Percentiles rank a stretch among this genome's conserved stretches.
phyloP scores from a whole-genome alignment of 2,888 invertebrate genomes.

The Diadegma fenestrale region DNA sequence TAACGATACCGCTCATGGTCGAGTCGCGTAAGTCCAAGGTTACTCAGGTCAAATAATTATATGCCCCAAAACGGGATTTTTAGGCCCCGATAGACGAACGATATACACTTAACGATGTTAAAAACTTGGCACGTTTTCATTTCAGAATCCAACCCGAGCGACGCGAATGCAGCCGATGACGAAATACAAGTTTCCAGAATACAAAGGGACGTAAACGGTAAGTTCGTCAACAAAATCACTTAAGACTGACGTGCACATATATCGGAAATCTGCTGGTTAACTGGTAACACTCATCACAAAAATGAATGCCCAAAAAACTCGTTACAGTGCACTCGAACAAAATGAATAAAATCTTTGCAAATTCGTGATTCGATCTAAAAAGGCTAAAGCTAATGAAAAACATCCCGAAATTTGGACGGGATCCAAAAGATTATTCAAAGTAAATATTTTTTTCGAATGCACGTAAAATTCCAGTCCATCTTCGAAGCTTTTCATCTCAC shows the following conservation, averaged over 20 bases:
- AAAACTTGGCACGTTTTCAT: conserved; percentile 15
- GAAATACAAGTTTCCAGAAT: conserved; percentile 75
- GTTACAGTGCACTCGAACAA: conserved; percentile 63
- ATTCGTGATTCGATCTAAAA: background rate
- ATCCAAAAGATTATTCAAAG: background rate
- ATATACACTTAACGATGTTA: background rate
- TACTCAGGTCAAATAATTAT: conserved; percentile 48
- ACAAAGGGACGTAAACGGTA: conserved; percentile 82
- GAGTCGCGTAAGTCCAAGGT: conserved; percentile 27
- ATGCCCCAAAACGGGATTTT: conserved; percentile 39
- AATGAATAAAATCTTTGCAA: background rate
- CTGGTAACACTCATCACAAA: conserved; percentile 66
- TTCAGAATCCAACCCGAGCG: conserved; percentile 54
- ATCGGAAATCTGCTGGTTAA: conserved; percentile 57
- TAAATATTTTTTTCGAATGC: conserved; percentile 37
- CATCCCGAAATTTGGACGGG: background rate
- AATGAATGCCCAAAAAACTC: conserved; percentile 67
- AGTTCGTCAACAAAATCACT: conserved; percentile 67
- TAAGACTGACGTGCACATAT: conserved; percentile 34
- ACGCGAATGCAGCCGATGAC: conserved; percentile 62
- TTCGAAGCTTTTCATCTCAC: conserved; percentile 44
- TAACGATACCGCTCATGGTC: conserved; percentile 23
- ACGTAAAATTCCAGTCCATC: conserved; percentile 26
- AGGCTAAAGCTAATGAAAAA: background rate
- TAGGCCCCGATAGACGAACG: background rate